phyloP scores from a whole-genome alignment of 2,113 vertebrate genomes.

The Silurus asotus region DNA sequence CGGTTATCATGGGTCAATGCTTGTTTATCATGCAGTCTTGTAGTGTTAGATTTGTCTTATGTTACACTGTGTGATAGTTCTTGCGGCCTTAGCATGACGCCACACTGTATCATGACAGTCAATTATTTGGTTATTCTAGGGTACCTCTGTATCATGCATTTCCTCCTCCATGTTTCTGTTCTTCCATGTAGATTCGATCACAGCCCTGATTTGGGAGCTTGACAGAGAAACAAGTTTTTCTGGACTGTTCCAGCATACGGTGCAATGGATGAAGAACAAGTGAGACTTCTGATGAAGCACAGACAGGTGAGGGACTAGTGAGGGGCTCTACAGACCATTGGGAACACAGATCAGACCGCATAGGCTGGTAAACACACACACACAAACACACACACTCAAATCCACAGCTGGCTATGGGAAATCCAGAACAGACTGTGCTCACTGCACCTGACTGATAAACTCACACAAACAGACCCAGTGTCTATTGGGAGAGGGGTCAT shows the following conservation, averaged over 20 bases:
- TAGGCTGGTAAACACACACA: constrained; percentile 20
- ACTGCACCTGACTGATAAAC: constrained; percentile 68
- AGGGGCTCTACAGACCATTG: constrained; percentile 3
- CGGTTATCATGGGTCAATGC: background rate
- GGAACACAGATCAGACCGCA: background rate
- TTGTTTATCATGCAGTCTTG: background rate
- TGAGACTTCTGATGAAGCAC: background rate
- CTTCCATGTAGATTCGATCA: too few species aligned
- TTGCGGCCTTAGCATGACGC: background rate
- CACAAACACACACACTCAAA: constrained; percentile 37
- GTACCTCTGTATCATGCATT: constrained; percentile 2
- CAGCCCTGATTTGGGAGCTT: background rate
- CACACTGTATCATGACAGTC: background rate
- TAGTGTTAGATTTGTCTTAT: background rate
- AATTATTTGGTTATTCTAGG: background rate
- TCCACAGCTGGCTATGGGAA: constrained; percentile 30
- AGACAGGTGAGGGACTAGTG: constrained; percentile 30
- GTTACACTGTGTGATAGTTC: background rate
- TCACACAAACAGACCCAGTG: constrained; percentile 54
- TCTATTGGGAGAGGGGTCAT: constrained; percentile 42
- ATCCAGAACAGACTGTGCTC: constrained; percentile 26
- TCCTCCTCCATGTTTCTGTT: background rate
- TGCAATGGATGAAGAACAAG: constrained; percentile 14
- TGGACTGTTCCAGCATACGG: background rate
- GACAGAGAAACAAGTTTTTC: constrained; percentile 6